Base-by-base conservation (phyloP, 2,113 vertebrate species). In the Chaenocephalus aceratus region DNA sequence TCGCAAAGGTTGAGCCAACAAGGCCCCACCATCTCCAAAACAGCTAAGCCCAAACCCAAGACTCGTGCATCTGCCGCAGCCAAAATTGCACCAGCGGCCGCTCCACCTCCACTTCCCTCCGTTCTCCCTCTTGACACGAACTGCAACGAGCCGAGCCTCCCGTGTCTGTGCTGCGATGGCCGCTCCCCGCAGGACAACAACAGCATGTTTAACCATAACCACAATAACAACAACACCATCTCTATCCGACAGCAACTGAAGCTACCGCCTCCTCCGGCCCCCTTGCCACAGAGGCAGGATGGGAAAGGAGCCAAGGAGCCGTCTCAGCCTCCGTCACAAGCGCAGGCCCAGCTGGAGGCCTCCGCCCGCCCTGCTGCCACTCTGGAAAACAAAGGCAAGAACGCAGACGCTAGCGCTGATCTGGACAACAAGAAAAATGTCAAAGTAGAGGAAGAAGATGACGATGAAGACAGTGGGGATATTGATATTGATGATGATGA, bases 101-200 rank as follows among this genome's bases (percentile, higher is more conserved):
- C 82, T 48, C 77, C 88, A 14, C 79, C 84, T 13, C 79, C 76
- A 5, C 90, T 79, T n/a, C 82, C 90, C 54, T 77, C 76, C 2
- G 81, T 68, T 68, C 89, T 91, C 34, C 85, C 94, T 1, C 94
- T 97, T 62, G 98, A 99, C 21, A 95, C 97, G 34, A 99, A 99
- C 82, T 99, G 97, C 92, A 99, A 99, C 66, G 97, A 94, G 3
- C 96, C 97, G 0, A 96, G 95, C 0, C 82, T 97, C 79, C 96
- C 96, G 3, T 99, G 97, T 77, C 93, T 90, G 0, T 99, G 97
- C 26, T 99, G 97, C 0, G 95, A 95, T 46, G 93, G 94, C 6
- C 97, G 97, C 59, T 75, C 94, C 0, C 91, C 90, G 0, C 95
- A 91, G 77, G 93, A 82, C 5, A 95, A 88, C 87, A 95, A 95